These are phyloP conservation scores for Elgaria multicarinata DNA, from an alignment of 2,113 vertebrate species.

Conservation along the genomic window DNA sequence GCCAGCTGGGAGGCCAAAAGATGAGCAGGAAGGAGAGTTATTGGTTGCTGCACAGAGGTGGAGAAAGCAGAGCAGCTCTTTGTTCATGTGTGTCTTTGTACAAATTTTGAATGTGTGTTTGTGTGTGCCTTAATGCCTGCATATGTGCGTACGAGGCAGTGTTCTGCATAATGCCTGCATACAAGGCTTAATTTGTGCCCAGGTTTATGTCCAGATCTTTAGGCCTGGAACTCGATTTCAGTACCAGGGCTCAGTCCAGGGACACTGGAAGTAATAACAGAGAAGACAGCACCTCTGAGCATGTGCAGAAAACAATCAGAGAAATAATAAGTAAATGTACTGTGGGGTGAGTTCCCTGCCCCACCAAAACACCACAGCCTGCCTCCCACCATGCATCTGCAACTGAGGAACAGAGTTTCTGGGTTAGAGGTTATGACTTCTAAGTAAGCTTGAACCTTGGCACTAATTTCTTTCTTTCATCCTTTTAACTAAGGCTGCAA, in stretches of 20 bases:
- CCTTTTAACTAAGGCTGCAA: neutral
- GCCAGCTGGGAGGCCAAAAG: neutral
- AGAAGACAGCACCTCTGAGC: neutral
- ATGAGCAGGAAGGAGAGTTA: neutral
- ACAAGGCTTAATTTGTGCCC: constrained; percentile 5
- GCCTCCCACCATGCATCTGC: neutral
- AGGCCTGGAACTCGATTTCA: neutral
- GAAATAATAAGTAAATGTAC: neutral
- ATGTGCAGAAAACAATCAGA: neutral
- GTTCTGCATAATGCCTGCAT: neutral
- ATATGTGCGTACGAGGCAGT: neutral
- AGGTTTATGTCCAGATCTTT: neutral
- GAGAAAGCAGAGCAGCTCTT: neutral
- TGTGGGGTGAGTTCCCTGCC: neutral
- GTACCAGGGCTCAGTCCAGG: neutral
- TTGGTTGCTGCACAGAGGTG: neutral
- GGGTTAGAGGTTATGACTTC: neutral
- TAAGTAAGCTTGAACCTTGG: neutral
- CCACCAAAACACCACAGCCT: no score
- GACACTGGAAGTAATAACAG: neutral
- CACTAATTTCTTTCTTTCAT: neutral
- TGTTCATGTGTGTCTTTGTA: neutral
- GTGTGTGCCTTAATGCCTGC: neutral
- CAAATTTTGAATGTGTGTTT: neutral
- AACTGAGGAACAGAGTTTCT: neutral